Conservation (phyloP, 2,113 vertebrate species). For the Galbula dea region DNA sequence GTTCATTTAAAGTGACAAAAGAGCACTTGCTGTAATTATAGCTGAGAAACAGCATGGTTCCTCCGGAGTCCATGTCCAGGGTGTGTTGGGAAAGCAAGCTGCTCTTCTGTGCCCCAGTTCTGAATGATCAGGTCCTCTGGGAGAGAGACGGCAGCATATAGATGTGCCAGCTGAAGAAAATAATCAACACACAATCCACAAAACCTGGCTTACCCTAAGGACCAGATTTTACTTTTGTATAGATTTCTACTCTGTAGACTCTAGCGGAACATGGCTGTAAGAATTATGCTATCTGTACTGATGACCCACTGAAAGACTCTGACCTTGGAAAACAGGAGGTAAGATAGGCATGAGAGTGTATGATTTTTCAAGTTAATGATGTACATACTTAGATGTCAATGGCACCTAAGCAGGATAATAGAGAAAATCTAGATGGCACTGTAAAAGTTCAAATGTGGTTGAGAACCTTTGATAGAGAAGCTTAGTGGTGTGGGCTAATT, state of each 20-base stretch:
- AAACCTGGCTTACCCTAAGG: neutral
- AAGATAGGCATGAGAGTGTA: neutral
- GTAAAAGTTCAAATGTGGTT: neutral
- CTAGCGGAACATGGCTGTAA: neutral
- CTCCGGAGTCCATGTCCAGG: neutral
- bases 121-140: neutral
- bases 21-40: neutral
- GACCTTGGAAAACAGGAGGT: neutral
- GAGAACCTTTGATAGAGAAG: neutral
- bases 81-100: neutral
- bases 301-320: neutral
- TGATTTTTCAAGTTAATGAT: neutral
- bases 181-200: neutral
- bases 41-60: neutral
- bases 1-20: neutral
- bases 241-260: neutral
- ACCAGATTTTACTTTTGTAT: neutral
- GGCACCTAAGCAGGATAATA: neutral
- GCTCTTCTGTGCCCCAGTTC: neutral
- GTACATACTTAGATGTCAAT: neutral
- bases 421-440: neutral
- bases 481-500: neutral
- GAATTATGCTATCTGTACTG: neutral
- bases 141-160: neutral
- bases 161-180: neutral